phyloP scores from a whole-genome alignment of 2,888 invertebrate species.

The Odiellus spinosus region DNA sequence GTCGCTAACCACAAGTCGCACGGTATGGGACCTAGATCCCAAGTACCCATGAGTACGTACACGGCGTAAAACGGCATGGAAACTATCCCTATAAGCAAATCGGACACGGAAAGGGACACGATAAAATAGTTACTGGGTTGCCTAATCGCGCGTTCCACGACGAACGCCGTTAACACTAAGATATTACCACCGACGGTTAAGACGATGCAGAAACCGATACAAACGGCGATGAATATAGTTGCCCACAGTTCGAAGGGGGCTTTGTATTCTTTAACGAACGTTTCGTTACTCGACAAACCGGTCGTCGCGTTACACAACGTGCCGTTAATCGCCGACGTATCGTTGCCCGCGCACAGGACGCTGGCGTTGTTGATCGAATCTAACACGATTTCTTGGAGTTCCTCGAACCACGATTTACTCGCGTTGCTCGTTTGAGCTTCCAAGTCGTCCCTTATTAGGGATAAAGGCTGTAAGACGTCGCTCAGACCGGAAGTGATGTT shows the following conservation, averaged over 20 bases:
- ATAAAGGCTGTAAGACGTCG: no score
- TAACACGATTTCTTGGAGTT: no score
- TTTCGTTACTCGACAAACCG: no score
- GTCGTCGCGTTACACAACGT: no score
- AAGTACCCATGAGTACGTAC: conserved; percentile 87
- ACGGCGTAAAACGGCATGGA: conserved; percentile 98
- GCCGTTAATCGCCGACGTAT: no score
- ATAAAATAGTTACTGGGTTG: conserved; percentile 99
- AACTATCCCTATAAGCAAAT: conserved; percentile 90
- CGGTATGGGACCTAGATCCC: conserved; percentile 87
- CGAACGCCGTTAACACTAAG: conserved; percentile 81
- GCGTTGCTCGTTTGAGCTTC: no score
- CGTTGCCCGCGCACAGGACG: no score
- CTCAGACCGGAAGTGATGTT: no score
- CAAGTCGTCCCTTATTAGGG: no score
- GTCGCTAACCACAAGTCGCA: conserved; percentile 98
- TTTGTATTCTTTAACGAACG: no score
- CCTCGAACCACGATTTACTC: no score
- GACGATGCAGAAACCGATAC: conserved; percentile 70
- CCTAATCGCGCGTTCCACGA: conserved; percentile 71
- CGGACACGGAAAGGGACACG: conserved; percentile 90
- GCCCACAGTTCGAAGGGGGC: conserved; percentile 47
- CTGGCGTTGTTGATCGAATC: no score
- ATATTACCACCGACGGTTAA: conserved; percentile 90
- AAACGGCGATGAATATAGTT: conserved; percentile 70